Evolutionary conservation across 2,888 invertebrate genomes (phyloP), one percentile per base, ranked within the genome.

Genomic region (Brachypterus glaber): DNA sequence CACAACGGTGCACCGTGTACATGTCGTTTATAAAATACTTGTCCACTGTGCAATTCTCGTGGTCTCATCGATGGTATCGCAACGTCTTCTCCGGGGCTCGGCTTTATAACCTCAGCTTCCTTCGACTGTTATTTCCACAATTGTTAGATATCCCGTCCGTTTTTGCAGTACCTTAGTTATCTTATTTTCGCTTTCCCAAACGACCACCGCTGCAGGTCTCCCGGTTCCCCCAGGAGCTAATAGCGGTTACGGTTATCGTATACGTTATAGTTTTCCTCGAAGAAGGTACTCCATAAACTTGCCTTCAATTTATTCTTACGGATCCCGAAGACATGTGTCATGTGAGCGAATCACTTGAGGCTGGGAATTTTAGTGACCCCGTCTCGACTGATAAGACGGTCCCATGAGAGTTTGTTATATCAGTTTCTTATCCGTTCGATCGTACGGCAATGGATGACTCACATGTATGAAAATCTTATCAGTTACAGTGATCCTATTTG

Each of bases 261-360:
- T 57, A 51, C 57, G 60, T 63, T 63, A 63, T 59, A 59, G 63
- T 62, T 54, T 55, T 53, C 54, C 54, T 55, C 52, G 50, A 60
- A 56, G 59, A 62, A 64, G 64, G 64, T 64, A 58, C 58, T 53
- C 58, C 59, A 61, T 63, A 64, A 64, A 63, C 54, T 60, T 50
- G 55, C 48, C 53, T 56, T 55, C 60, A 60, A 60, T 62, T 60
- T 61, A 63, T 60, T 54, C 43, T 44, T 41, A 40, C 45, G 43
- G 44, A 49, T 47, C 49, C 46, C 43, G 49, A 50, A 49, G 52
- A 52, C 48, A 44, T 48, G 41, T 48, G 48, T 46, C 47, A 46
- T 45, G 42, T 13, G 27, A 27, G 8, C 11, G 27, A 27, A 27
- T 11, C 12, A 27, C 27, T 11, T 9, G 11, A 13, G 12, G 8